phyloP scores from a whole-genome alignment of 2,113 vertebrate genomes.

The Serilophus lunatus region DNA sequence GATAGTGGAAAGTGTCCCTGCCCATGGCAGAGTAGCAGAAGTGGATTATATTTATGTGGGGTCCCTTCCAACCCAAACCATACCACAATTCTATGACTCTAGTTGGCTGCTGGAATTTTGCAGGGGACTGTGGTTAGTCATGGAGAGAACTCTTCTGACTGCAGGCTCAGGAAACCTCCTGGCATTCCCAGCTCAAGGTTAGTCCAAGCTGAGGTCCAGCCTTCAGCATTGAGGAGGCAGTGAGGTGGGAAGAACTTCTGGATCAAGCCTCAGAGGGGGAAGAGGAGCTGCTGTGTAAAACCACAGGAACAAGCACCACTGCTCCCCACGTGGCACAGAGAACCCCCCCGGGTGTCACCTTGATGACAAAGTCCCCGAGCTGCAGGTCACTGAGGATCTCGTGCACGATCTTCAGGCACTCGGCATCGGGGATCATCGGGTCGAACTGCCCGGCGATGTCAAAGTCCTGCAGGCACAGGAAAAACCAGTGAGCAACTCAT shows the following conservation, averaged over 20 bases:
- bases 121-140: background rate
- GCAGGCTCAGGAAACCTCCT: background rate
- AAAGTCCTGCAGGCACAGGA: slow-evolving; percentile 82
- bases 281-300: background rate
- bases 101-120: background rate
- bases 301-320: background rate
- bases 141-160: background rate
- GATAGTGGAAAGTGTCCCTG: background rate
- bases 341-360: slow-evolving; percentile 70
- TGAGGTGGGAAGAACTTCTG: background rate
- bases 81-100: background rate
- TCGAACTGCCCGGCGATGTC: slow-evolving; percentile 96
- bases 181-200: background rate
- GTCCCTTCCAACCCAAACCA: background rate
- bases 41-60: background rate
- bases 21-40: background rate
- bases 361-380: slow-evolving; percentile 88
- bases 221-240: background rate
- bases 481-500: background rate
- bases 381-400: slow-evolving; percentile 92
- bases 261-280: background rate
- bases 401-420: slow-evolving; percentile 93
- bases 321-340: accelerated
- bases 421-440: slow-evolving; percentile 94
- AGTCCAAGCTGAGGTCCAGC: background rate